Evolutionary conservation across 1,140 invertebrate species (phyloP), one percentile per base, ranked within the genome.

Genomic region (Mylabris phalerata): DNA sequence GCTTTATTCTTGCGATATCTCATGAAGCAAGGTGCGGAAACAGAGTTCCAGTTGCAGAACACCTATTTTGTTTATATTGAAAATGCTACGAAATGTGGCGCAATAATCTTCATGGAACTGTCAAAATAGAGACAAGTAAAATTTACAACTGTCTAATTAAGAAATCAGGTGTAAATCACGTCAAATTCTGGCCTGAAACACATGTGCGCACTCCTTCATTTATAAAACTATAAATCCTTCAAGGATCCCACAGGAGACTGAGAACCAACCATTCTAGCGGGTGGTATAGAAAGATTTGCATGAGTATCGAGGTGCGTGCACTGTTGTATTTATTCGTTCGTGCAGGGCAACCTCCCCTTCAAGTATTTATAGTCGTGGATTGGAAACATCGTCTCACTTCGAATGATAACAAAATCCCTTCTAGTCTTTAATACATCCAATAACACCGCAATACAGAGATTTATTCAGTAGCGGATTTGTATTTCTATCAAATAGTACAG

Each of bases 271-370:
- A 42, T 4, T 10, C 41, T 7, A 7, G 5, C 41, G 3, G 0
- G 41, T 42, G 10, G 10, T 42, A 42, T 10, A 41, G 48, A 57
- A 50, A 51, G 52, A 62, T 62, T 62, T 62, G 61, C 61, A 62
- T 62, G 61, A 62, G 51, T 59, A 57, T 62, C 52, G 52, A 59
- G 61, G 61, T 62, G 57, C 61, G 61, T 62, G 60, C 50, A 50
- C 50, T 50, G 55, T 38, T 9, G 55, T 50, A 62, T 62, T 62
- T 52, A 59, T 59, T 59, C 48, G 47, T 58, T 46, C 50, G 41
- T 38, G 43, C 48, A 59, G 44, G n/a, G 26, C 46, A 32, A 32
- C 32, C 32, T 5, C 32, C 26, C 39, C 50, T 32, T 32, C 32
- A 32, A 62, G 51, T 62, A 62, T 62, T 62, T 62, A 62, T 62